Conservation (phyloP, 2,797 vertebrate genomes). For the Malurus splendens region DNA sequence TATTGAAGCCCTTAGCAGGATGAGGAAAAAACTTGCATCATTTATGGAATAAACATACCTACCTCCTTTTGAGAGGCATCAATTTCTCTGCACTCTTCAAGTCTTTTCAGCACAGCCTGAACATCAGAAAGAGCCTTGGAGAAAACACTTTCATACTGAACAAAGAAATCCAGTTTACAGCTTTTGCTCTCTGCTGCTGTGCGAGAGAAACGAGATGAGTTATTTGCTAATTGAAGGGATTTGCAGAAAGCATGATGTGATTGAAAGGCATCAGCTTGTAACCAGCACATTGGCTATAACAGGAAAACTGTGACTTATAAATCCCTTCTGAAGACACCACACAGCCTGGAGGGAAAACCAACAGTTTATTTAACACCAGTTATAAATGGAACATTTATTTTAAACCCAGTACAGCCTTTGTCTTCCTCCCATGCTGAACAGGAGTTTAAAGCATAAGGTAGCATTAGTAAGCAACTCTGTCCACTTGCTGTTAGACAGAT, state of each 20-base stretch:
- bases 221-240: constrained; percentile 41
- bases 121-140: constrained; percentile 57
- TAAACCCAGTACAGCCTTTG: not conserved
- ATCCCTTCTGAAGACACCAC: not conserved
- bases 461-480: not conserved
- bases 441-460: constrained; percentile 6
- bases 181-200: constrained; percentile 50
- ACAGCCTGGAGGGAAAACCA: constrained; percentile 9
- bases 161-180: constrained; percentile 67
- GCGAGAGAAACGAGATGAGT: constrained; percentile 20
- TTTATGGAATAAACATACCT: constrained; percentile 11
- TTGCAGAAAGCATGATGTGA: constrained; percentile 6
- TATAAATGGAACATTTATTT: constrained; percentile 14
- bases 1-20: not conserved
- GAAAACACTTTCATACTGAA: constrained; percentile 62
- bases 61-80: constrained; percentile 66
- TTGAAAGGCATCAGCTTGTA: constrained; percentile 6
- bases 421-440: constrained; percentile 3
- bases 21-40: not conserved
- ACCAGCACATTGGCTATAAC: not conserved
- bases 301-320: not conserved
- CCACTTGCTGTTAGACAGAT: not conserved
- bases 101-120: constrained; percentile 52
- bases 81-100: constrained; percentile 57
- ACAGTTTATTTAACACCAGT: not conserved